Conservation (phyloP, 2,113 vertebrate species). For the Cyprinodon variegatus region DNA sequence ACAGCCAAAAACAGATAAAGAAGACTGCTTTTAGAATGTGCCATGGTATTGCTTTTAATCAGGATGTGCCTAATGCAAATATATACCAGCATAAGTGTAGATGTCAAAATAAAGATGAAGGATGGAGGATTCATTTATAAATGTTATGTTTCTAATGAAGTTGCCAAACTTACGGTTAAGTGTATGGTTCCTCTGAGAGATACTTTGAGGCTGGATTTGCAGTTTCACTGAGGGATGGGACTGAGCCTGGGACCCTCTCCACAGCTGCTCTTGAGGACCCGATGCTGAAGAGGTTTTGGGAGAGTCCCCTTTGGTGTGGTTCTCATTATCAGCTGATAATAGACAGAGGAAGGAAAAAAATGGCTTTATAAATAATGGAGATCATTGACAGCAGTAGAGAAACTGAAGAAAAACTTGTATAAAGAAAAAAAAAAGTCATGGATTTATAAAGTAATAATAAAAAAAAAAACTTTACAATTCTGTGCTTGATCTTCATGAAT, state of each 20-base stretch:
- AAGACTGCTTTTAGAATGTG: too few species aligned
- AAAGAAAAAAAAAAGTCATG: conserved; percentile 27
- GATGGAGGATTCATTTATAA: background rate
- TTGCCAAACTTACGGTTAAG: conserved; percentile 86
- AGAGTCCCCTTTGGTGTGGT: conserved; percentile 90
- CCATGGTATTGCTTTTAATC: background rate
- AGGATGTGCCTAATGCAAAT: background rate
- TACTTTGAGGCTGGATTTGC: conserved; percentile 74
- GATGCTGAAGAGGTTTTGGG: conserved; percentile 81
- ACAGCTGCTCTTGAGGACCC: conserved; percentile 87
- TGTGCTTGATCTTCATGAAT: background rate
- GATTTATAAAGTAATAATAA: conserved; percentile 22
- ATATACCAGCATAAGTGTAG: background rate
- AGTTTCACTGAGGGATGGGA: conserved; percentile 70
- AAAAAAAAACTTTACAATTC: conserved; percentile 19
- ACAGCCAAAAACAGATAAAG: too few species aligned
- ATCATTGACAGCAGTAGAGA: background rate
- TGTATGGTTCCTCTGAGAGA: conserved; percentile 87
- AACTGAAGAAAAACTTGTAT: conserved; percentile 18
- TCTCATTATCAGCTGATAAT: conserved; percentile 93
- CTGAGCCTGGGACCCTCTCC: conserved; percentile 82
- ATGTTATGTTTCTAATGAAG: conserved; percentile 7
- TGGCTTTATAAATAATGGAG: background rate
- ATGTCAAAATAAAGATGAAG: background rate
- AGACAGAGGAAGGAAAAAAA: conserved; percentile 10